phyloP scores from a whole-genome alignment of 2,888 invertebrate genomes.

The Diaperis boleti region DNA sequence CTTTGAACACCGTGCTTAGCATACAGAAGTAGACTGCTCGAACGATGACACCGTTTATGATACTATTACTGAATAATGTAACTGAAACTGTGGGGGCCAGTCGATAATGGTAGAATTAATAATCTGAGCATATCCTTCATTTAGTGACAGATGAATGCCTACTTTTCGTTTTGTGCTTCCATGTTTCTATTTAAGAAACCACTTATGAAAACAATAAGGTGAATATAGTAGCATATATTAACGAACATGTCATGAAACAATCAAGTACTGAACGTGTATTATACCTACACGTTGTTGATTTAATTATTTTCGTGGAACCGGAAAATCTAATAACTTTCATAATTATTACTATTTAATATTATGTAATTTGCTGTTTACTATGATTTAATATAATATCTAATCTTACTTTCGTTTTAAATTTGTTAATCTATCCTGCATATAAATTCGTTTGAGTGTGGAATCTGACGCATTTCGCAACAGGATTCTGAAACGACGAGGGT shows the following conservation, averaged over 20 bases:
- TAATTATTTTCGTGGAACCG: too few relatives aligned
- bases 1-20: conserved; percentile 27
- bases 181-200: conserved; percentile 14
- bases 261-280: too few relatives aligned
- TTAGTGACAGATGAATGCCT: conserved; percentile 19
- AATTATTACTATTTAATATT: too few relatives aligned
- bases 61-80: conserved; percentile 33
- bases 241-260: conserved; percentile 16
- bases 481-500: conserved; percentile 49
- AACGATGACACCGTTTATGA: conserved; percentile 43
- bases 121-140: conserved; percentile 37
- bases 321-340: too few relatives aligned
- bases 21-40: conserved; percentile 37
- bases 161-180: conserved; percentile 26
- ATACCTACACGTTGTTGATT: too few relatives aligned
- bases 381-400: conserved; percentile 46
- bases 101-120: conserved; percentile 41
- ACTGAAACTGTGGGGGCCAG: conserved; percentile 34
- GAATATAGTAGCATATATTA: neutral
- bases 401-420: conserved; percentile 54
- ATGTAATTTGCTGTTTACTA: neutral
- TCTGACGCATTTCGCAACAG: conserved; percentile 59
- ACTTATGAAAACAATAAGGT: conserved; percentile 38
- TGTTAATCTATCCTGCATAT: conserved; percentile 60
- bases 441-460: conserved; percentile 58